phyloP scores from a whole-genome alignment of 2,888 invertebrate species.

The Xestobium rufovillosum region DNA sequence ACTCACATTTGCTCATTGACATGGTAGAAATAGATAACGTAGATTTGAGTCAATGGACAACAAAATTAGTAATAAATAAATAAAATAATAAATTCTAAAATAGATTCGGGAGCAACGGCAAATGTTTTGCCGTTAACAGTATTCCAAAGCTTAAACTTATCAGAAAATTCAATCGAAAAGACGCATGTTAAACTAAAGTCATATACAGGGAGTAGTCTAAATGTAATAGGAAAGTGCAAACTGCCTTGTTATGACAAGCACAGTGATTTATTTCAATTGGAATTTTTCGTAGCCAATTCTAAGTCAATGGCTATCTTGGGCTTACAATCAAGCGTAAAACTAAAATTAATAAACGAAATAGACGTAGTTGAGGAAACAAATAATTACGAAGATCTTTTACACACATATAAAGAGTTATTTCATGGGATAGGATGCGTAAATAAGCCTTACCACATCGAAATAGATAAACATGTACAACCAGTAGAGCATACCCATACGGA shows the following conservation, averaged over 20 bases:
- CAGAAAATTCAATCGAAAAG: neutral
- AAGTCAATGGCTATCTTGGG: constrained; percentile 9
- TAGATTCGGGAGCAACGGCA: neutral
- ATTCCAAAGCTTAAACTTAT: neutral
- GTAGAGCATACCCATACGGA: neutral
- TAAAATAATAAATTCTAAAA: neutral
- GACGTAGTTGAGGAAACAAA: constrained; percentile 21
- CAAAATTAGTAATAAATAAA: neutral
- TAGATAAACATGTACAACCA: neutral
- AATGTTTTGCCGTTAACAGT: neutral
- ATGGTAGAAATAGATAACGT: neutral
- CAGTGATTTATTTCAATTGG: neutral
- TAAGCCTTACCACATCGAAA: constrained; percentile 1
- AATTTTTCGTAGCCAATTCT: constrained; percentile 16
- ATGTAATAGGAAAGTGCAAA: constrained; percentile 14
- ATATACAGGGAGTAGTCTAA: constrained; percentile 16
- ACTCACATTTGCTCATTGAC: too few relatives aligned
- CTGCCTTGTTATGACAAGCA: constrained; percentile 13
- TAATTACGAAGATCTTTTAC: neutral
- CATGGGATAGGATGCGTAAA: neutral
- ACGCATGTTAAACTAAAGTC: constrained; percentile 13
- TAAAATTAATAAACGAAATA: constrained; percentile 14
- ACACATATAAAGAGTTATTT: neutral
- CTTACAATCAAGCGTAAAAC: constrained; percentile 2
- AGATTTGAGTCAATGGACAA: neutral